Conservation (phyloP, 2,113 vertebrate genomes). For the Seriola quinqueradiata region DNA sequence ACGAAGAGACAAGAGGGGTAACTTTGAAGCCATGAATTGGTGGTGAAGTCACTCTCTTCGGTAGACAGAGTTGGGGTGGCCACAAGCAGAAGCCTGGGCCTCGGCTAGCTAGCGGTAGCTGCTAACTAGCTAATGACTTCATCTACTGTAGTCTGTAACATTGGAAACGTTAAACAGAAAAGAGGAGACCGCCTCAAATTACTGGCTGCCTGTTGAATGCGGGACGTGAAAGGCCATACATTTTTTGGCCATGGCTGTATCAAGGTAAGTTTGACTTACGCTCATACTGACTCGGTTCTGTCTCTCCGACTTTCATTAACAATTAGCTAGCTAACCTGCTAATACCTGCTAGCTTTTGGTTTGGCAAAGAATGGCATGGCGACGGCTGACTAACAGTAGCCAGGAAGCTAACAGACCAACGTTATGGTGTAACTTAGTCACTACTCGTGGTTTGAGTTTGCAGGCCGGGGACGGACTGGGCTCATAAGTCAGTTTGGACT, state of each 20-base stretch:
- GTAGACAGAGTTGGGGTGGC: constrained; percentile 28
- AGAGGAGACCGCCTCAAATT: neutral
- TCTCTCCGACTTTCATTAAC: constrained; percentile 11
- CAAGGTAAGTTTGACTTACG: constrained; percentile 73
- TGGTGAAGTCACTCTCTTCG: constrained; percentile 56
- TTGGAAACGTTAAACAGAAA: constrained; percentile 27
- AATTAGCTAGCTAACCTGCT: constrained; percentile 47
- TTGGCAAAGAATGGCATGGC: constrained; percentile 46
- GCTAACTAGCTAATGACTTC: constrained; percentile 70
- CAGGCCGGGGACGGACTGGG: neutral
- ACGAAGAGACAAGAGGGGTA: constrained; percentile 53
- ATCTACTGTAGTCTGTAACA: constrained; percentile 5
- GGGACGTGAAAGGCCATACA: constrained; percentile 30
- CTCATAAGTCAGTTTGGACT: neutral
- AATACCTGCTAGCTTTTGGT: constrained; percentile 39
- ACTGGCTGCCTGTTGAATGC: constrained; percentile 63
- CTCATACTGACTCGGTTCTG: neutral
- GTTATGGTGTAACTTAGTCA: neutral
- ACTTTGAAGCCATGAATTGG: constrained; percentile 78
- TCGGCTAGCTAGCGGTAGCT: constrained; percentile 61
- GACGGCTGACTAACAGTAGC: constrained; percentile 23
- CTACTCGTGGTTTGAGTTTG: neutral
- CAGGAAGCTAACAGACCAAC: constrained; percentile 12
- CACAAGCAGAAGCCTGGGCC: constrained; percentile 61
- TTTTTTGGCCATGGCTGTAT: constrained; percentile 80